Conservation (phyloP, 2,797 vertebrate genomes). For the Malurus leucopterus region DNA sequence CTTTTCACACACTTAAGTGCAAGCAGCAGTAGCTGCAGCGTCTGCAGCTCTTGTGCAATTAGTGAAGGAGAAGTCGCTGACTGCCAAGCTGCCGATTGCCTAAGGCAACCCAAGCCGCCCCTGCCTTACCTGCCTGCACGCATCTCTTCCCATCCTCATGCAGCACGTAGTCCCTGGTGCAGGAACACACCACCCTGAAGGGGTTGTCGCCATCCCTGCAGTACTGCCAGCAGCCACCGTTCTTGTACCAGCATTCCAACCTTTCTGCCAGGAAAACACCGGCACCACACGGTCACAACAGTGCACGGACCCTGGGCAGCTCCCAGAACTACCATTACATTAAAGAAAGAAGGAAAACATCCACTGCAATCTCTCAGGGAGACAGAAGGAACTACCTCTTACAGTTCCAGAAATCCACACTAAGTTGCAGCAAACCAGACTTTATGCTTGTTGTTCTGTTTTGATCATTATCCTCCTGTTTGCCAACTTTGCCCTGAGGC, state of each 20-base stretch:
- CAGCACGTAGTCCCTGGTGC: constrained; percentile 73
- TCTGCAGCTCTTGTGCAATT: not conserved
- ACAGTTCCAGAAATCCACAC: rapidly evolving
- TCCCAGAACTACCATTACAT: rapidly evolving
- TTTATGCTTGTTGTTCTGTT: not conserved
- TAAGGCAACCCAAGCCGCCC: rapidly evolving
- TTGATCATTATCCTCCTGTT: not conserved
- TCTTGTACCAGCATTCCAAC: constrained; percentile 75
- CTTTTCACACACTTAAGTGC: not conserved
- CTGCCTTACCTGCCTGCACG: constrained; percentile 59
- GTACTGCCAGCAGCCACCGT: constrained; percentile 83
- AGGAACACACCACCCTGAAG: constrained; percentile 72
- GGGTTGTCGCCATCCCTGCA: constrained; percentile 68
- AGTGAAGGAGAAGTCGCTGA: not conserved
- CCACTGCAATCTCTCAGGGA: not conserved
- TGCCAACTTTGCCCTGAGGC: not conserved
- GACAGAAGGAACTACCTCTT: not conserved
- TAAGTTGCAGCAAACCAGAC: not conserved
- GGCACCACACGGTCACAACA: not conserved
- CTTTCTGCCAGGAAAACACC: constrained; percentile 57
- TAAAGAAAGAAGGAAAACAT: not conserved
- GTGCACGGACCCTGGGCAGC: rapidly evolving
- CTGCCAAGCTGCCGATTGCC: not conserved
- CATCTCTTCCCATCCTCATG: constrained; percentile 72
- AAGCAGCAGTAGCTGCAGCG: not conserved